A percentile compares a stretch with the other conserved stretches of the same genome.
These are phyloP conservation scores for Sinosuthora webbiana DNA, from an alignment of 2,113 vertebrate genomes.

Conservation along the genomic window DNA sequence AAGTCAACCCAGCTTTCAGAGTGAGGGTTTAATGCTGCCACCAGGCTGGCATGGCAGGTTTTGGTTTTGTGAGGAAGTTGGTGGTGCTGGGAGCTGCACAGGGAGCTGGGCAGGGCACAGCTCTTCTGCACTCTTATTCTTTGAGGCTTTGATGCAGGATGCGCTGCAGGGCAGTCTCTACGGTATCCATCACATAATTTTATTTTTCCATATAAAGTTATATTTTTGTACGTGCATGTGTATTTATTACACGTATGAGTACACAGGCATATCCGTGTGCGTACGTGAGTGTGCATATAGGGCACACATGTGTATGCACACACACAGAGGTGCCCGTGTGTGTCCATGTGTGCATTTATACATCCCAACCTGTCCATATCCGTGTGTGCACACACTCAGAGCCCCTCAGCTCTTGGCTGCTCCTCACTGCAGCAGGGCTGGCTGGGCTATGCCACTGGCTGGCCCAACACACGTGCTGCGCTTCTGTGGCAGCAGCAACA, in stretches of 20 bases:
- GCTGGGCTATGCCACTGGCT: neutral
- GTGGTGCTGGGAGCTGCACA: neutral
- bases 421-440: neutral
- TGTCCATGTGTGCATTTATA: accelerated
- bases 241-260: accelerated
- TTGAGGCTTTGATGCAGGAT: neutral
- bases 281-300: accelerated
- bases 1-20: neutral
- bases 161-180: neutral
- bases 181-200: neutral
- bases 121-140: neutral
- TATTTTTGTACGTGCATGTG: neutral
- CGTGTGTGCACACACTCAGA: accelerated
- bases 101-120: neutral
- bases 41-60: neutral
- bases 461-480: neutral
- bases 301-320: accelerated
- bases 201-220: accelerated
- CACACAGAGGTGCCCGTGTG: accelerated
- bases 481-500: constrained; percentile 27
- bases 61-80: neutral
- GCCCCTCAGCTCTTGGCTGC: neutral
- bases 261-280: accelerated
- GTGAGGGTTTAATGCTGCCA: neutral
- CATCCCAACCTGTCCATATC: accelerated